Percentiles rank a stretch among this genome's conserved stretches.
These are phyloP conservation scores for Tryphoninae sp. DNA, from an alignment of 2,888 invertebrate genomes.

Conservation along the genomic window DNA sequence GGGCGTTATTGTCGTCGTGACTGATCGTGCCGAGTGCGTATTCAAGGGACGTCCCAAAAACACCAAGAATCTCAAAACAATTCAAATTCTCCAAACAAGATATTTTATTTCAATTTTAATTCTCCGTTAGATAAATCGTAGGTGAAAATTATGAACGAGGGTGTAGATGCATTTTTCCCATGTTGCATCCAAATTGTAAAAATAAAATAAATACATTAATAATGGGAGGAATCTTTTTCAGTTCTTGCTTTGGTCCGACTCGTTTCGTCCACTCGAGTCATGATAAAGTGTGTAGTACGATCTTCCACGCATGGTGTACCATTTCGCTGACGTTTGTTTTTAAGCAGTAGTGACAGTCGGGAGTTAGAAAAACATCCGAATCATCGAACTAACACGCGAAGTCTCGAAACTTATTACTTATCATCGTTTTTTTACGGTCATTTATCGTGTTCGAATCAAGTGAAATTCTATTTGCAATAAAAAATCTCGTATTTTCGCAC, in stretches of 20 bases:
- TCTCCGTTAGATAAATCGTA: too few species aligned
- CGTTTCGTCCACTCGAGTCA: background rate
- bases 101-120: too few species aligned
- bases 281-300: background rate
- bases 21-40: slow-evolving; percentile 20
- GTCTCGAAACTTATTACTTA: background rate
- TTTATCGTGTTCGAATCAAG: background rate
- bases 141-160: too few species aligned
- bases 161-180: too few species aligned
- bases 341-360: background rate
- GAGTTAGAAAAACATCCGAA: background rate
- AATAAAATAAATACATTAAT: too few species aligned
- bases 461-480: background rate
- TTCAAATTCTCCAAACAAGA: background rate
- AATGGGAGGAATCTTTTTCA: too few species aligned
- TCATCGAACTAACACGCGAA: too few species aligned
- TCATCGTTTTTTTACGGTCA: background rate
- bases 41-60: background rate
- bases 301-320: background rate
- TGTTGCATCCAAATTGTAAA: too few species aligned
- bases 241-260: too few species aligned
- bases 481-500: background rate
- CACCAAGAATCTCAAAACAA: background rate
- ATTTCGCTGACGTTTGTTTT: background rate
- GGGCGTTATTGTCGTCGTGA: slow-evolving; percentile 22